These are phyloP conservation scores for Leguminivora glycinivorella DNA, from an alignment of 1,140 invertebrate species.

Conservation along the genomic window DNA sequence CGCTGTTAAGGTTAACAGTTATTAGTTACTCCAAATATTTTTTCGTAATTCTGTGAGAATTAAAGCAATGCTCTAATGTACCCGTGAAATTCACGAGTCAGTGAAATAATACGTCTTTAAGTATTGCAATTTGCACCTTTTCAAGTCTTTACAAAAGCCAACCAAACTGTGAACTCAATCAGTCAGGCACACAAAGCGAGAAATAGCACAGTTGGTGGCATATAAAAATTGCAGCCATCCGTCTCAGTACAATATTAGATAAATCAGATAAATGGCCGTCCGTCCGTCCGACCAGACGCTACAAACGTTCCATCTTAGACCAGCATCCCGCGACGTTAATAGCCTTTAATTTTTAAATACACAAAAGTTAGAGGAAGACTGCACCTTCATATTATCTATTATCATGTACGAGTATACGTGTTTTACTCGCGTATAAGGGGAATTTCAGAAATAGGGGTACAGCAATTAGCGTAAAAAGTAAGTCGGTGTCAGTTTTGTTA, in stretches of 20 bases:
- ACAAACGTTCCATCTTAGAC: background rate
- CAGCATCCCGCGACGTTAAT: background rate
- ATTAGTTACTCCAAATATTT: no score
- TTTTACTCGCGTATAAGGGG: no score
- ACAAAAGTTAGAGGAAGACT: background rate
- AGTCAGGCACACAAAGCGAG: constrained; percentile 5
- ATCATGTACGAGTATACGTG: no score
- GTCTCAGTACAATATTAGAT: constrained; percentile 11
- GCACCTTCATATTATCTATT: no score
- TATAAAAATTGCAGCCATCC: constrained; percentile 15
- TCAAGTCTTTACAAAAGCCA: background rate
- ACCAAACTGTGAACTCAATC: background rate
- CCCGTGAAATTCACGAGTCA: background rate
- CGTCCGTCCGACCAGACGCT: background rate
- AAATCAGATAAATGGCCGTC: constrained; percentile 10
- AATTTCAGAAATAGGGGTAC: no score
- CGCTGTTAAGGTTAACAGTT: no score
- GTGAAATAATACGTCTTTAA: background rate
- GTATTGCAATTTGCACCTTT: background rate
- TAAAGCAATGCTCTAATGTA: background rate
- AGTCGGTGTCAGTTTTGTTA: no score
- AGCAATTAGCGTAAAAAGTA: no score
- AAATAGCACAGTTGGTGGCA: constrained; percentile 1
- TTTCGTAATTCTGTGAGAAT: no score
- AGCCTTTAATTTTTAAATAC: background rate